Percentiles rank a stretch among this genome's conserved stretches.
Conservation (phyloP, 2,113 vertebrate species). For the Apistogramma diplotaenia region DNA sequence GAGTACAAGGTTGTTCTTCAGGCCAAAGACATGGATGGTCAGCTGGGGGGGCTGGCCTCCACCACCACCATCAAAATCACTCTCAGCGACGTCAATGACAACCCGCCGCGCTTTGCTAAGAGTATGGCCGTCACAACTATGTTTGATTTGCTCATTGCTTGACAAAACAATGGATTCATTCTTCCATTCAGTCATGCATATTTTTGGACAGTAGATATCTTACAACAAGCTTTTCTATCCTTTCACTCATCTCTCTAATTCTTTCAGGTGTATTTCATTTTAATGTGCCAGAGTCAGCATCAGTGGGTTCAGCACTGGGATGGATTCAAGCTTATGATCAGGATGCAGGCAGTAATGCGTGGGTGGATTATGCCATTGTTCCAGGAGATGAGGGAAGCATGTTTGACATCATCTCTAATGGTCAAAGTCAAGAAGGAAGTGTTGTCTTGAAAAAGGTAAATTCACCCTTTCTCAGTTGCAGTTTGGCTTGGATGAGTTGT, state of each 20-base stretch:
- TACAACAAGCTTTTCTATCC: too few relatives aligned
- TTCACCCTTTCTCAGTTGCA: neutral
- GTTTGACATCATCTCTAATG: constrained; percentile 87
- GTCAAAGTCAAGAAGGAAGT: constrained; percentile 83
- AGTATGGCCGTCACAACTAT: constrained; percentile 13
- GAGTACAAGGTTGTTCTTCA: constrained; percentile 93
- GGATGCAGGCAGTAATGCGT: constrained; percentile 86
- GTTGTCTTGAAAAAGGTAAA: constrained; percentile 88
- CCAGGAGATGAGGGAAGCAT: constrained; percentile 88
- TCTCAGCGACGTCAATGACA: constrained; percentile 94
- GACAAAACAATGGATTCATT: neutral
- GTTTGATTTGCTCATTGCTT: neutral
- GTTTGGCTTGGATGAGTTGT: too few relatives aligned
- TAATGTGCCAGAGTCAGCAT: constrained; percentile 86
- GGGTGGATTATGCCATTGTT: constrained; percentile 89
- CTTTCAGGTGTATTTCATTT: constrained; percentile 88
- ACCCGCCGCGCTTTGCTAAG: constrained; percentile 77
- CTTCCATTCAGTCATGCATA: neutral
- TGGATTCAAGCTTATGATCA: constrained; percentile 88
- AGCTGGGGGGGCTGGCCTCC: constrained; percentile 91
- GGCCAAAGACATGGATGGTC: constrained; percentile 96
- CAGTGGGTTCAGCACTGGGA: constrained; percentile 84
- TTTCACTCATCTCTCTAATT: neutral
- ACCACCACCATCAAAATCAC: constrained; percentile 90
- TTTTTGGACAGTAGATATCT: too few relatives aligned